Evolutionary conservation across 2,888 invertebrate species (phyloP).

Genomic region (Scaptomyza cyrtandrae): DNA sequence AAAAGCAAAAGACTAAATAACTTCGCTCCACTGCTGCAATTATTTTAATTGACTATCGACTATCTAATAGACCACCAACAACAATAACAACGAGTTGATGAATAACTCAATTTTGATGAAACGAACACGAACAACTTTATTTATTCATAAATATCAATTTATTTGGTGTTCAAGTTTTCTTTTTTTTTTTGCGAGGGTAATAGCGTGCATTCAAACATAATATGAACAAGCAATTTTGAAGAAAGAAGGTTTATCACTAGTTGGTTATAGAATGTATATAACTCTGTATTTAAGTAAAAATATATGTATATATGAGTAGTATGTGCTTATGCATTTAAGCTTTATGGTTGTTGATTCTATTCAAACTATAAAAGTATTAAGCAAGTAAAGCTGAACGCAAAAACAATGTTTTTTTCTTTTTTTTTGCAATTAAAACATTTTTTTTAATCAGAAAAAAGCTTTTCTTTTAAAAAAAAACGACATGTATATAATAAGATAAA

Average conservation of each 20-base stretch:
- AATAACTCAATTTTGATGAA: background rate
- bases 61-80: background rate
- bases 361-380: background rate
- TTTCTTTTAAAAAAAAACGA: background rate
- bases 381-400: background rate
- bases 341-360: background rate
- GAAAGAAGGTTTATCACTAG: background rate
- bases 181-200: background rate
- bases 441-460: background rate
- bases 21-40: constrained; percentile 3
- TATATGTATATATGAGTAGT: too few relatives aligned
- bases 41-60: constrained; percentile 21
- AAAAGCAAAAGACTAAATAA: constrained; percentile 12
- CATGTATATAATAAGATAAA: background rate
- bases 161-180: background rate
- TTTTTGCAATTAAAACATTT: background rate
- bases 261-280: background rate
- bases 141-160: constrained; percentile 1
- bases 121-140: background rate
- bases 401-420: background rate
- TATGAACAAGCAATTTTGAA: background rate
- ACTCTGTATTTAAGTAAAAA: too few relatives aligned
- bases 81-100: background rate
- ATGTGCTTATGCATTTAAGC: background rate
- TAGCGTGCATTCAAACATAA: background rate